phyloP scores from a whole-genome alignment of 2,888 invertebrate species.

The Dinocampus coccinellae region DNA sequence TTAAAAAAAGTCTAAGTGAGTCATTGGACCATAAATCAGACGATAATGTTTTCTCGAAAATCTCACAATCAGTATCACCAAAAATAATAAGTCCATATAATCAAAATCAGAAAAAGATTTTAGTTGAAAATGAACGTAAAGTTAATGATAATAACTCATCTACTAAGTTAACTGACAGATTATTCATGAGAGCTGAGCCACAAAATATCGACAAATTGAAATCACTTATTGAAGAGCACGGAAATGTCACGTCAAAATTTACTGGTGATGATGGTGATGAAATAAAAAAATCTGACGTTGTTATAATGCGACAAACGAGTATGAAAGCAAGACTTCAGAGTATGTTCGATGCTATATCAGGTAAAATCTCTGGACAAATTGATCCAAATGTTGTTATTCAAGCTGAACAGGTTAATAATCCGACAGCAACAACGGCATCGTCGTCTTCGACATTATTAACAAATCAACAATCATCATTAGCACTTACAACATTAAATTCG shows the following conservation, averaged over 20 bases:
- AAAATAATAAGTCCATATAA: constrained; percentile 11
- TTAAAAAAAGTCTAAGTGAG: neutral
- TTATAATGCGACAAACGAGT: constrained; percentile 64
- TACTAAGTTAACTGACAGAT: constrained; percentile 56
- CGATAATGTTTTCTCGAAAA: constrained; percentile 15
- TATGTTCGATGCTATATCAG: constrained; percentile 67
- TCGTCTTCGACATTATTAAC: neutral
- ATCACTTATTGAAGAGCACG: constrained; percentile 60
- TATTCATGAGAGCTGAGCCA: constrained; percentile 66
- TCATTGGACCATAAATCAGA: neutral
- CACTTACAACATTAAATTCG: constrained; percentile 54
- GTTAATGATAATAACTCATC: neutral
- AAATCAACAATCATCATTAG: constrained; percentile 17
- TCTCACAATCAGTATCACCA: constrained; percentile 14
- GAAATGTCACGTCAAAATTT: constrained; percentile 56
- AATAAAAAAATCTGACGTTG: constrained; percentile 65
- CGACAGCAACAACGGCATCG: constrained; percentile 26
- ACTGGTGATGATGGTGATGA: constrained; percentile 60
- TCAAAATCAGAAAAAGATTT: neutral
- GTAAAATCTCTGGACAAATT: constrained; percentile 61
- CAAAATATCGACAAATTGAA: constrained; percentile 61
- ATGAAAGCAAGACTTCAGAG: constrained; percentile 64
- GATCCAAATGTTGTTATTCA: constrained; percentile 66
- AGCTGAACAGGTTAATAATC: constrained; percentile 57
- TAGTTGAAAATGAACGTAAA: constrained; percentile 6